phyloP scores from a whole-genome alignment of 2,797 vertebrate species.

The Tokudaia muenninki region DNA sequence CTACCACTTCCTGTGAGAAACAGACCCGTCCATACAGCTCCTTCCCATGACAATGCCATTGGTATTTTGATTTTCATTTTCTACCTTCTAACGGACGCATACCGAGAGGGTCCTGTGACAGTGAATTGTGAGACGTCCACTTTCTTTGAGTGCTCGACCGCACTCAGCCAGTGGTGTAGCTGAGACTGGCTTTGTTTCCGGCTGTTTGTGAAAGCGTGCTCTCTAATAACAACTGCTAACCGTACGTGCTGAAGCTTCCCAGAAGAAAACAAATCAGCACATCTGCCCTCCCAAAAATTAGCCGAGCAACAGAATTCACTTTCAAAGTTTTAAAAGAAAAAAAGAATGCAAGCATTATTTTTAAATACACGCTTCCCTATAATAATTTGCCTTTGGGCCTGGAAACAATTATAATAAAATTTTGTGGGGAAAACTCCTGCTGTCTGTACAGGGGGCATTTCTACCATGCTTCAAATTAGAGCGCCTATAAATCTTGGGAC shows the following conservation, averaged over 20 bases:
- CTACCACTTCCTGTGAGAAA: not conserved
- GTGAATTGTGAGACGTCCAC: not conserved
- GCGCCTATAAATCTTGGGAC: slow-evolving; percentile 70
- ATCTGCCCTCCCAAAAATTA: slow-evolving; percentile 27
- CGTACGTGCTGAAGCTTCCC: not conserved
- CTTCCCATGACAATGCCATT: not conserved
- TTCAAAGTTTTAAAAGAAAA: slow-evolving; percentile 66
- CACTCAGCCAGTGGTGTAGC: not conserved
- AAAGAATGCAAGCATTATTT: slow-evolving; percentile 37
- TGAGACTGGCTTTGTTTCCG: slow-evolving; percentile 17
- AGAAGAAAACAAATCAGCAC: slow-evolving; percentile 39
- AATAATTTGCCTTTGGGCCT: slow-evolving; percentile 62
- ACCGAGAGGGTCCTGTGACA: not conserved
- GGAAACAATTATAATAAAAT: slow-evolving; percentile 79
- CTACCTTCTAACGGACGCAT: not conserved
- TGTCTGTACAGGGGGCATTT: slow-evolving; percentile 70
- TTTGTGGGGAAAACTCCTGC: slow-evolving; percentile 67
- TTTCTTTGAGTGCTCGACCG: not conserved
- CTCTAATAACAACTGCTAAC: not conserved
- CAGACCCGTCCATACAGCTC: not conserved
- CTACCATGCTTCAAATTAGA: slow-evolving; percentile 72
- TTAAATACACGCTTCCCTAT: slow-evolving; percentile 58
- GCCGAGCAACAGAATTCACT: slow-evolving; percentile 39
- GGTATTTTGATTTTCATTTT: not conserved
- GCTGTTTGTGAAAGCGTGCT: slow-evolving; percentile 19